Evolutionary conservation across 2,113 vertebrate genomes (phyloP).

Genomic region (Parotia lawesii): DNA sequence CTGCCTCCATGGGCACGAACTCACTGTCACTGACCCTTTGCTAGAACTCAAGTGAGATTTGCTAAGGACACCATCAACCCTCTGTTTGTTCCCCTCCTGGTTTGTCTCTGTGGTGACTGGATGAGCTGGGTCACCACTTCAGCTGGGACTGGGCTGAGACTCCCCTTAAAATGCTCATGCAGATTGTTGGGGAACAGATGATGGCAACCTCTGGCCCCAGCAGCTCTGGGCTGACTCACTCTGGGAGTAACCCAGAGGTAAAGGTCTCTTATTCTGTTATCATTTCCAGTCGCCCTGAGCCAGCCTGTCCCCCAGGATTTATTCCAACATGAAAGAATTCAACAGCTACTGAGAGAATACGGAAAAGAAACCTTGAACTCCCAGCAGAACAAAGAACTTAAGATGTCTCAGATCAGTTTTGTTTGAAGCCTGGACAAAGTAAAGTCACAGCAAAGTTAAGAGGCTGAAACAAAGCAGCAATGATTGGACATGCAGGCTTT

Average conservation of each 20-base stretch:
- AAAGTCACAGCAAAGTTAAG: constrained; percentile 54
- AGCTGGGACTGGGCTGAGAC: neutral
- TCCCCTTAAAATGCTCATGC: neutral
- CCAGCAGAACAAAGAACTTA: constrained; percentile 53
- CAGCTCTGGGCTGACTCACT: neutral
- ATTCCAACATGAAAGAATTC: constrained; percentile 44
- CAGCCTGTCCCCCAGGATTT: constrained; percentile 31
- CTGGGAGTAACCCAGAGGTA: neutral
- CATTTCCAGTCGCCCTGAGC: neutral
- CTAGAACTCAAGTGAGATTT: neutral
- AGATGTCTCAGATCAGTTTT: constrained; percentile 48
- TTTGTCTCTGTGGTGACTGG: neutral
- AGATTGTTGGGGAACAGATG: neutral
- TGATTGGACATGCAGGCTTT: constrained; percentile 28
- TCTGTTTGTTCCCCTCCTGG: neutral
- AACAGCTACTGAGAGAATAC: constrained; percentile 36
- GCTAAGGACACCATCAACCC: neutral
- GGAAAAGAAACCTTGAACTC: constrained; percentile 49
- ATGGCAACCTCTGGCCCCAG: neutral
- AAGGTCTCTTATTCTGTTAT: neutral
- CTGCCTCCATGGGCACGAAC: neutral
- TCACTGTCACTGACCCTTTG: neutral
- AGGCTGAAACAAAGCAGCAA: constrained; percentile 56
- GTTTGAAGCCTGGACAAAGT: constrained; percentile 47
- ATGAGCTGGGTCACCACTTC: neutral